Percentiles rank a stretch among this genome's conserved stretches.
Conservation (phyloP, 2,888 invertebrate genomes). For the Ormyrus thymus region DNA sequence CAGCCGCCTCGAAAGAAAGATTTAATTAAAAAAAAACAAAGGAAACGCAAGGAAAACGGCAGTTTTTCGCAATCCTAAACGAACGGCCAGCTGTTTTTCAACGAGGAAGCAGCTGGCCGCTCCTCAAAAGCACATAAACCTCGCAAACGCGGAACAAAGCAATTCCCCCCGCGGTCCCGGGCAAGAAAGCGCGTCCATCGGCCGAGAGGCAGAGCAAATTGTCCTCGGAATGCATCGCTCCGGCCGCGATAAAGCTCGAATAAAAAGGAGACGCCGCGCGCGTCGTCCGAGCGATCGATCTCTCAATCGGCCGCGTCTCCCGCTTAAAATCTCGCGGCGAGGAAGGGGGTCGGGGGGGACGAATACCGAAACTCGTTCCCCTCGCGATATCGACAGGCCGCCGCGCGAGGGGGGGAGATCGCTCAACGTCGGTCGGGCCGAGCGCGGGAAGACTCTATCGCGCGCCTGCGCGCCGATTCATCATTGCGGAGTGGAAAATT, state of each 20-base stretch:
- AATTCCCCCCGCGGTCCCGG: background rate
- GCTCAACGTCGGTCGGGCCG: slow-evolving; percentile 26
- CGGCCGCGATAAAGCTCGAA: slow-evolving; percentile 1
- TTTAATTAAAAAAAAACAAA: too few species aligned
- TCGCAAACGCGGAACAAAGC: background rate
- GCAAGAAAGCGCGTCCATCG: background rate
- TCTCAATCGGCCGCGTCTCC: slow-evolving; percentile 30
- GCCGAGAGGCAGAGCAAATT: background rate
- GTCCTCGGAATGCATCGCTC: background rate
- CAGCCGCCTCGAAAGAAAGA: too few species aligned
- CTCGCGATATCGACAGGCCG: background rate
- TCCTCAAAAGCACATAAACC: slow-evolving; percentile 17
- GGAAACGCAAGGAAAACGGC: background rate
- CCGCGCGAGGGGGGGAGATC: background rate
- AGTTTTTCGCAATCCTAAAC: background rate
- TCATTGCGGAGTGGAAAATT: slow-evolving; percentile 15
- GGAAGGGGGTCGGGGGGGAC: background rate
- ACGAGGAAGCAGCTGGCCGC: background rate
- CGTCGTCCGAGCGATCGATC: slow-evolving; percentile 29
- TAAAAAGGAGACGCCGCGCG: background rate
- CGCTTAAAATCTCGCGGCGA: slow-evolving; percentile 30
- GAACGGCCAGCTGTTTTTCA: background rate
- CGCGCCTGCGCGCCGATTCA: slow-evolving; percentile 11
- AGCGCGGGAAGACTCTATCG: background rate
- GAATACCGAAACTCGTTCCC: slow-evolving; percentile 23